A percentile compares a stretch with the other conserved stretches of the same genome.
These are phyloP conservation scores for Adelphocoris suturalis DNA, from an alignment of 2,888 invertebrate genomes.

Conservation along the genomic window DNA sequence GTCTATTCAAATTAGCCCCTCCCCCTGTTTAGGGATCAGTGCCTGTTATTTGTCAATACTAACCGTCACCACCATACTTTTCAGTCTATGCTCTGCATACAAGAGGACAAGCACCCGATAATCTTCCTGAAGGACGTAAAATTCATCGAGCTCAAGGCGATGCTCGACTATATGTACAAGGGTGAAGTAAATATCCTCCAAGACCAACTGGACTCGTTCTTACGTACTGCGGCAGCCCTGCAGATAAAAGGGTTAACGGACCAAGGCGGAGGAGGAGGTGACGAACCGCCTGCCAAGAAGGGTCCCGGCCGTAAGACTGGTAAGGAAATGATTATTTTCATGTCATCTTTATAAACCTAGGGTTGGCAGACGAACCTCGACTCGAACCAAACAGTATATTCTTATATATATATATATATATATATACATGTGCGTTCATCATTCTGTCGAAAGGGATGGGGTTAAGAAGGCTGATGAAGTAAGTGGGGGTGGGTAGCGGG, in stretches of 20 bases:
- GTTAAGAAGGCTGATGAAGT: no score
- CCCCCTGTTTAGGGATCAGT: no score
- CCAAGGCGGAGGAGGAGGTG: slow-evolving; percentile 74
- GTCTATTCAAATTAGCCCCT: no score
- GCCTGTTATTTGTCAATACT: no score
- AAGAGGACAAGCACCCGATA: slow-evolving; percentile 94
- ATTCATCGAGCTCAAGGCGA: slow-evolving; percentile 92
- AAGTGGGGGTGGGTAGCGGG: no score
- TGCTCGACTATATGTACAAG: slow-evolving; percentile 96
- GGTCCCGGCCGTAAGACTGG: slow-evolving; percentile 72
- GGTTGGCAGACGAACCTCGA: no score
- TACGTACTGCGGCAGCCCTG: slow-evolving; percentile 94
- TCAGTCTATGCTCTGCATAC: slow-evolving; percentile 91
- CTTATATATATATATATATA: no score
- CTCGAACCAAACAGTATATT: no score
- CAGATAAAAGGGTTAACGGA: slow-evolving; percentile 88
- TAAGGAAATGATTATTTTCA: background rate
- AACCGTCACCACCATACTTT: slow-evolving; percentile 78
- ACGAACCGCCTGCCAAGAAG: slow-evolving; percentile 72
- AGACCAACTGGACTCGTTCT: slow-evolving; percentile 91
- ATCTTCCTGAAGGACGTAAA: slow-evolving; percentile 95
- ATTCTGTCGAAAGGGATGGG: no score
- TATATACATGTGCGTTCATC: no score
- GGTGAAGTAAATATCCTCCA: slow-evolving; percentile 96
- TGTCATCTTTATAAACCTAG: background rate